A percentile compares a stretch with the other conserved stretches of the same genome.
Conservation (phyloP, 2,888 invertebrate genomes). For the Pelosia muscerda region DNA sequence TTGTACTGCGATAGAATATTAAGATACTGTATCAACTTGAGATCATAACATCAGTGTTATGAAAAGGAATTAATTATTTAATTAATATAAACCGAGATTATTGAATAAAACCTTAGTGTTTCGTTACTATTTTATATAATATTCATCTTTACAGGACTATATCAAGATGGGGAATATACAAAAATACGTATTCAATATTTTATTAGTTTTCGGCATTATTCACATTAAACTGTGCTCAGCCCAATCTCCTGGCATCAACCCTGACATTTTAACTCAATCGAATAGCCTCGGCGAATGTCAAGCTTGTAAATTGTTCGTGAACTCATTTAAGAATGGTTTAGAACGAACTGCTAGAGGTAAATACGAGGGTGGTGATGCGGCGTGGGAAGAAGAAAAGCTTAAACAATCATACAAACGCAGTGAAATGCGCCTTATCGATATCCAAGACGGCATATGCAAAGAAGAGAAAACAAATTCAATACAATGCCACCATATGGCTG, state of each 20-base stretch:
- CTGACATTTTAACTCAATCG: constrained; percentile 67
- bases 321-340: constrained; percentile 93
- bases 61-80: neutral
- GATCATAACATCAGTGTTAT: constrained; percentile 20
- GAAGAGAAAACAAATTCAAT: constrained; percentile 90
- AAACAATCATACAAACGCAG: constrained; percentile 93
- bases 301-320: constrained; percentile 90
- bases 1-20: constrained; percentile 42
- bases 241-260: constrained; percentile 65
- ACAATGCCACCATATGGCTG: constrained; percentile 94
- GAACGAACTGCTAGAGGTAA: constrained; percentile 94
- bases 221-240: constrained; percentile 57
- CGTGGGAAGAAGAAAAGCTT: constrained; percentile 96
- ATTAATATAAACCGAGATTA: constrained; percentile 22
- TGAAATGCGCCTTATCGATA: constrained; percentile 96
- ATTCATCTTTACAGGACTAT: constrained; percentile 59
- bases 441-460: constrained; percentile 94
- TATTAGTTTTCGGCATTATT: constrained; percentile 49
- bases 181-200: constrained; percentile 33
- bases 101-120: constrained; percentile 47
- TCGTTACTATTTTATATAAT: constrained; percentile 24
- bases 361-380: constrained; percentile 97
- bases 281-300: constrained; percentile 91
- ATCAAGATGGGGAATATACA: constrained; percentile 56
- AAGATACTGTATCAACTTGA: constrained; percentile 35